Evolutionary conservation across 1,140 invertebrate genomes (phyloP), one percentile per base, ranked within the genome.

Genomic region (Parasteatoda tepidariorum): DNA sequence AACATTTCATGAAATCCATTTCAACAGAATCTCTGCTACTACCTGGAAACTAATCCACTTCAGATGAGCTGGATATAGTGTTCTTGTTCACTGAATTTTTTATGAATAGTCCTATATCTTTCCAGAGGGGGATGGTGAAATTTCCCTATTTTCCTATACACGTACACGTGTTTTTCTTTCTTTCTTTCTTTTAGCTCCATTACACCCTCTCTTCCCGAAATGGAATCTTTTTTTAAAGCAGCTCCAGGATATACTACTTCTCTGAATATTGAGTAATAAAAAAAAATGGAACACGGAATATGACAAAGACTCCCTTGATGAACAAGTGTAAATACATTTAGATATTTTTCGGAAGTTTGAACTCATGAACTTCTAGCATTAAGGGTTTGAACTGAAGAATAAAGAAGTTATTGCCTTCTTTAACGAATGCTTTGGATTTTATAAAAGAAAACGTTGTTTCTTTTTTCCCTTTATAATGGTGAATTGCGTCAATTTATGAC

Each of bases 11-110:
- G 34, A 74, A 74, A 33, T 59, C 33, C 57, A 54, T 74, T 74
- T 74, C 59, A 74, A 61, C 71, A 74, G 57, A 74, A 74, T 61
- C 71, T 41, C 28, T 61, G 71, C 71, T 41, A 34, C 55, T 61
- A 24, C 68, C 68, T 57, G 13, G 41, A 28, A 74, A 57, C 71
- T 73, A 74, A 33, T 61, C n/a, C 38, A 68, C 24, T 38, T 74
- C 71, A 9, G 57, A n/a, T 41, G 57, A 0, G 31, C 31, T 33
- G 34, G 33, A 61, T 57, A 61, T 33, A 59, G 30, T 33, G 28
- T 57, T 33, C 55, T 54, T 24, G 71, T 61, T 74, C 71, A 61
- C 55, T 74, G 71, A 74, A 59, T 74, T 59, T 74, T 74, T 74
- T 57, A 74, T 74, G 55, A 74, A 59, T 74, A 33, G 55, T 24